Evolutionary conservation across 2,888 invertebrate species (phyloP).

Genomic region (Galerucella pusilla): DNA sequence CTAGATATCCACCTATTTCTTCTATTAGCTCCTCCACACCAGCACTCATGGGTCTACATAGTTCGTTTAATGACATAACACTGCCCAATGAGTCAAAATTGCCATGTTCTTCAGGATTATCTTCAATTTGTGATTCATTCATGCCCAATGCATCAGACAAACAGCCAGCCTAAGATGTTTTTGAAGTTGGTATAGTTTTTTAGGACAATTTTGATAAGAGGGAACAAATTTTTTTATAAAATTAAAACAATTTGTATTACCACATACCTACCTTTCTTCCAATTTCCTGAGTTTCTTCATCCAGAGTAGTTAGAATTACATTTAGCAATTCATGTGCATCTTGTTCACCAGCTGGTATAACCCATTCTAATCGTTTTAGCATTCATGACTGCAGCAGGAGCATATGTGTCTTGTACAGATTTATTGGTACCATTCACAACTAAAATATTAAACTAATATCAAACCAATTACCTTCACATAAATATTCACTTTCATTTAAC

Average conservation of each 20-base stretch:
- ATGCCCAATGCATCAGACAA: slow-evolving; percentile 79
- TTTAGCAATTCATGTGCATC: slow-evolving; percentile 95
- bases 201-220: too few relatives aligned
- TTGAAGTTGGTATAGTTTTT: too few relatives aligned
- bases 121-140: slow-evolving; percentile 62
- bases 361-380: slow-evolving; percentile 86
- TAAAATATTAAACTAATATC: slow-evolving; percentile 54
- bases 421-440: slow-evolving; percentile 80
- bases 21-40: slow-evolving; percentile 58
- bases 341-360: slow-evolving; percentile 89
- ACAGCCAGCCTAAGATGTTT: slow-evolving; percentile 70
- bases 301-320: slow-evolving; percentile 87
- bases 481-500: background rate
- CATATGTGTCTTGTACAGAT: slow-evolving; percentile 72
- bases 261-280: slow-evolving; percentile 67
- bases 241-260: slow-evolving; percentile 3
- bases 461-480: background rate
- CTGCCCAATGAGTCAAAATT: slow-evolving; percentile 58
- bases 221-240: background rate
- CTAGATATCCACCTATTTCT: slow-evolving; percentile 63
- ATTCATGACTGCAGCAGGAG: slow-evolving; percentile 77
- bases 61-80: slow-evolving; percentile 63
- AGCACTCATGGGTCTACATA: slow-evolving; percentile 61
- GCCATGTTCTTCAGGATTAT: slow-evolving; percentile 49
- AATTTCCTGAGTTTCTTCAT: slow-evolving; percentile 81